Percentiles rank a stretch among this genome's conserved stretches.
These are phyloP conservation scores for Chydorus sphaericus DNA, from an alignment of 2,888 invertebrate genomes.

Conservation along the genomic window DNA sequence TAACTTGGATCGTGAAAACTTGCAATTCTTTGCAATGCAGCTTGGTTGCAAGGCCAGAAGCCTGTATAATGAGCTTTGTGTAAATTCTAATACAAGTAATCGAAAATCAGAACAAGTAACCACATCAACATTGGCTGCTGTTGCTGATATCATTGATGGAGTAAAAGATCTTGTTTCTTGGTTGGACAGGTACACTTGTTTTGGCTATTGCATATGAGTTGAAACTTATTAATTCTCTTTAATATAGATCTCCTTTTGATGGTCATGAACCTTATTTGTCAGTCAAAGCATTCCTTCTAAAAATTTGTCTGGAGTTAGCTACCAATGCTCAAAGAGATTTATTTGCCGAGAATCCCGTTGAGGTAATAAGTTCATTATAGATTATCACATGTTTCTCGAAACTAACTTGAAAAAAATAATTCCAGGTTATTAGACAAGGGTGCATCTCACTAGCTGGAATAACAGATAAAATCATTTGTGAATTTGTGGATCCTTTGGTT, in stretches of 20 bases:
- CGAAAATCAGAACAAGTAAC: conserved; percentile 42
- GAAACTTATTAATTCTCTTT: conserved; percentile 8
- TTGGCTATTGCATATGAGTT: background rate
- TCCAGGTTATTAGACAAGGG: conserved; percentile 39
- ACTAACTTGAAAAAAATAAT: background rate
- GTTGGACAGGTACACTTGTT: conserved; percentile 56
- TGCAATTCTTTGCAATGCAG: conserved; percentile 73
- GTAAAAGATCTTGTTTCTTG: conserved; percentile 80
- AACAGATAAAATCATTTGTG: conserved; percentile 66
- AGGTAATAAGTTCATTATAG: conserved; percentile 33
- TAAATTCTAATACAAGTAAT: conserved; percentile 16
- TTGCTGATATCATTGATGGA: conserved; percentile 65
- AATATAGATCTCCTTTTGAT: conserved; percentile 43
- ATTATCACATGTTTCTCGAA: conserved; percentile 10
- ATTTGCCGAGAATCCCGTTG: conserved; percentile 72
- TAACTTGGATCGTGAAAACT: conserved; percentile 76
- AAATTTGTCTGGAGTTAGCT: conserved; percentile 70
- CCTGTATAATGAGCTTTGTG: conserved; percentile 47
- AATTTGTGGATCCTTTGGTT: conserved; percentile 74
- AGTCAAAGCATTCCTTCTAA: conserved; percentile 53
- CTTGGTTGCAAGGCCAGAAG: conserved; percentile 69
- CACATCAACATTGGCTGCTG: conserved; percentile 67
- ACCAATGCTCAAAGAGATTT: conserved; percentile 79
- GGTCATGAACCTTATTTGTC: conserved; percentile 45
- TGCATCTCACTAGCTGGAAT: conserved; percentile 59